Evolutionary conservation across 2,797 vertebrate genomes (phyloP), one percentile per base, ranked within the genome.

Genomic region (Chiroxiphia lanceolata): DNA sequence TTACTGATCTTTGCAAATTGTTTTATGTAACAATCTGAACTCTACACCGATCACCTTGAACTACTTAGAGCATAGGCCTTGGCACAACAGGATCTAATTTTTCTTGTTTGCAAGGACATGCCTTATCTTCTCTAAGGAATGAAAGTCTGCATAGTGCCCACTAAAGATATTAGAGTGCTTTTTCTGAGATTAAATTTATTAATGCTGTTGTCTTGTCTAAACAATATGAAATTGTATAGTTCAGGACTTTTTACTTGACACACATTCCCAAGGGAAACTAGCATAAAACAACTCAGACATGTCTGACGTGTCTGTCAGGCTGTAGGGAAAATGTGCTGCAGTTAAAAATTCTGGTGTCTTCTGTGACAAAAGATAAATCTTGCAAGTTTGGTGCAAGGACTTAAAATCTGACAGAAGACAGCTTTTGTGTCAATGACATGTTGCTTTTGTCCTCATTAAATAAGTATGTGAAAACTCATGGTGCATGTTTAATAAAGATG

Each of bases 21-120:
- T 92, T 92, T 93, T 93, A 93, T 84, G 67, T 89, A 92, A 84
- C 70, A 89, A 29, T 34, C 86, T 87, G 82, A 84, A 81, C 74
- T 92, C 54, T 65, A 69, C 47, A 17, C n/a, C 92, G 70, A 67
- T 95, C 83, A 94, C 94, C 94, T 96, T 95, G 94, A 95, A 82
- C 74, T 79, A 92, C 65, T 94, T 94, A 51, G 44, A 95, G 40
- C 44, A 6, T 36, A 84, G 93, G 50, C 83, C 93, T 93, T 93
- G 88, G 83, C 80, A 90, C 67, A 93, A 87, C 63, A 88, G 10
- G 36, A 94, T 94, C 70, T 84, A 83, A 82, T 93, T 96, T 94
- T 90, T 94, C 87, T 93, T 90, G 33, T 85, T 88, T 94, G 54
- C 87, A 94, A 96, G 87, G 91, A 74, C 93, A 91, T 79, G 75